A percentile compares a stretch with the other conserved stretches of the same genome.
Evolutionary conservation across 2,797 vertebrate genomes (phyloP).

Genomic region (Malacoctenus gilli): DNA sequence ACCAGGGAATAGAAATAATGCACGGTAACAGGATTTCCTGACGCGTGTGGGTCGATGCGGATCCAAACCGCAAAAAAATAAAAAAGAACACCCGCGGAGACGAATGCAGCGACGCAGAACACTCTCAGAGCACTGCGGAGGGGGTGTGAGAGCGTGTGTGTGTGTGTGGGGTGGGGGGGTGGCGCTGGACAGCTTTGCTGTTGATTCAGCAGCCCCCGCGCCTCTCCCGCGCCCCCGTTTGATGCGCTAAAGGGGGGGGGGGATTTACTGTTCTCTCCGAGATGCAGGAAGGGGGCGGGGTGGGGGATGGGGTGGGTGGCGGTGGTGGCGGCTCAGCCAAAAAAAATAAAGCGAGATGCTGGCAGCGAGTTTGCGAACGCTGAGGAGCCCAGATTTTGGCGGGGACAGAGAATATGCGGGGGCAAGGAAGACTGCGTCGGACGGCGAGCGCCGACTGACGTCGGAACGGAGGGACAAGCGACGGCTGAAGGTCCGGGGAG

Average conservation of each 20-base stretch:
- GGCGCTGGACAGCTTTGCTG: constrained; percentile 55
- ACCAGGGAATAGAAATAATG: too few species aligned
- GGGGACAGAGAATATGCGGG: too few species aligned
- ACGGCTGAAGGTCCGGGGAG: too few species aligned
- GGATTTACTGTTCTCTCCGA: constrained; percentile 55
- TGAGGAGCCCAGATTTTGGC: too few species aligned
- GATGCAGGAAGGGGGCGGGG: too few species aligned
- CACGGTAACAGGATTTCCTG: constrained; percentile 51
- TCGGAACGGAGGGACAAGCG: too few species aligned
- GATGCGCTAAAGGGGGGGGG: constrained; percentile 48
- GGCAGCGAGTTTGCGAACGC: constrained; percentile 19
- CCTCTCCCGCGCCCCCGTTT: constrained; percentile 31
- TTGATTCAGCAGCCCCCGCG: constrained; percentile 75
- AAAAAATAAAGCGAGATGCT: constrained; percentile 28
- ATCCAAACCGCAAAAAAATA: constrained; percentile 35
- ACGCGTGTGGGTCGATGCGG: constrained; percentile 33
- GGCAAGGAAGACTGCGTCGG: too few species aligned
- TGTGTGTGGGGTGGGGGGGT: constrained; percentile 4
- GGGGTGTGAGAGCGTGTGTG: too few species aligned
- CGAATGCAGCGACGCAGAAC: constrained; percentile 58
- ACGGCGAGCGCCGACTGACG: too few species aligned
- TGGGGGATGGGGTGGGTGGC: not conserved
- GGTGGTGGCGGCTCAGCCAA: constrained; percentile 35
- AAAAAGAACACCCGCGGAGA: constrained; percentile 69
- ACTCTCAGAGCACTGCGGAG: constrained; percentile 36